Conservation (phyloP, 2,888 invertebrate genomes). For the Nemotelus pantherinus region DNA sequence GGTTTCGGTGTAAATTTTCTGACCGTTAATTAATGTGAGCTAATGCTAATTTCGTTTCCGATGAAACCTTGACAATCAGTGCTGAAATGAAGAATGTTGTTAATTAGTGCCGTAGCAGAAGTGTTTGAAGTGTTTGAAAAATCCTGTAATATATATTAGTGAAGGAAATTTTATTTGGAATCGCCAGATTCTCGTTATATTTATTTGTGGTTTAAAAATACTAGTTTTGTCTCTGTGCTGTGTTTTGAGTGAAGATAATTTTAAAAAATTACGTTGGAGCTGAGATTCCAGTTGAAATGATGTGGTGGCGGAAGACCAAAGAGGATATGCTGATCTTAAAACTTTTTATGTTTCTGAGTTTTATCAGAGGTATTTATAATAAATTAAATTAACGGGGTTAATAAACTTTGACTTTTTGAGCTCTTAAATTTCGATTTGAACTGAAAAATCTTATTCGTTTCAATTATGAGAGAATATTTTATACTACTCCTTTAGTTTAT, state of each 20-base stretch:
- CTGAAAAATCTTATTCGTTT: no score
- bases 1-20: not conserved
- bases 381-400: not conserved
- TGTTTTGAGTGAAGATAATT: not conserved
- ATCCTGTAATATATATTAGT: not conserved
- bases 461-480: no score
- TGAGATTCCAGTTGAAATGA: not conserved
- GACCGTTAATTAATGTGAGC: not conserved
- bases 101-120: slow-evolving; percentile 5
- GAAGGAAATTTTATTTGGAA: slow-evolving; percentile 8
- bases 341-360: not conserved
- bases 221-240: slow-evolving; percentile 22
- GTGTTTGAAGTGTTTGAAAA: not conserved
- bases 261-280: not conserved
- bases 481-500: no score
- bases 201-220: not conserved
- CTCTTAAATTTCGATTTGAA: no score
- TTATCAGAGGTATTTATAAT: slow-evolving; percentile 16
- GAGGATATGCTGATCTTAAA: slow-evolving; percentile 23
- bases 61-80: not conserved
- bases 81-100: not conserved
- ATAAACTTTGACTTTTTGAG: no score
- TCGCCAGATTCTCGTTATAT: not conserved
- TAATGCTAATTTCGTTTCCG: slow-evolving; percentile 4
- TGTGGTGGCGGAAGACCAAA: slow-evolving; percentile 11